Evolutionary conservation across 2,888 invertebrate species (phyloP), one percentile per base, ranked within the genome.

Genomic region (Cepaea hortensis): DNA sequence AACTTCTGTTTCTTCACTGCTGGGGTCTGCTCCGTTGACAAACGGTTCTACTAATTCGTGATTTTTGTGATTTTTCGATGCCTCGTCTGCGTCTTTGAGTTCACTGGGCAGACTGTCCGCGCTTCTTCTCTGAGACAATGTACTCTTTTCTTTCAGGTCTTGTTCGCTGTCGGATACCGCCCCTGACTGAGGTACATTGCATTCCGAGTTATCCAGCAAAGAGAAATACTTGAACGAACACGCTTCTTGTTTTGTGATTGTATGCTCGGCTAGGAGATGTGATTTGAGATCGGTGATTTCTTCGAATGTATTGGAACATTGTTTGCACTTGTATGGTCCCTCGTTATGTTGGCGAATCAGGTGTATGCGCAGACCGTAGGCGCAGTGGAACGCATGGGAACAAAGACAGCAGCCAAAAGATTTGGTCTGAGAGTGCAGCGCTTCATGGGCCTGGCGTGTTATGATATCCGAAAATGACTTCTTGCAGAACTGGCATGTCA

Each of bases 271-370:
- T 0, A 87, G n/a, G 2, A 87, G 87, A 70, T 87, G 87, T 0
- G 75, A 70, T 55, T 84, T 87, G 3, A 87, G 76, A 18, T 55
- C 80, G n/a, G 73, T 70, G 15, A 68, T 72, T 4, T 79, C 80
- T 9, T 84, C 73, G 68, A 76, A 84, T 35, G 46, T 62, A 1
- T 35, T 7, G 11, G 65, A 68, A 87, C 92, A 92, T 46, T 92
- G 90, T 4, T 91, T 88, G 83, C 92, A 92, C 61, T 90, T 85
- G 90, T 91, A 92, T 5, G 92, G 92, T 7, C 92, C 91, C 70
- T 91, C 91, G n/a, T 75, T 84, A 87, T 92, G 92, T 84, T 90
- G 89, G 55, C 90, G 89, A 48, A 90, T 85, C 88, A 92, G 91
- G 87, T 92, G 92, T 18, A 90, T 87, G 62, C 91, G 90, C 81